Base-by-base conservation (phyloP, 2,797 vertebrate species). In the Pangasius macronema region DNA sequence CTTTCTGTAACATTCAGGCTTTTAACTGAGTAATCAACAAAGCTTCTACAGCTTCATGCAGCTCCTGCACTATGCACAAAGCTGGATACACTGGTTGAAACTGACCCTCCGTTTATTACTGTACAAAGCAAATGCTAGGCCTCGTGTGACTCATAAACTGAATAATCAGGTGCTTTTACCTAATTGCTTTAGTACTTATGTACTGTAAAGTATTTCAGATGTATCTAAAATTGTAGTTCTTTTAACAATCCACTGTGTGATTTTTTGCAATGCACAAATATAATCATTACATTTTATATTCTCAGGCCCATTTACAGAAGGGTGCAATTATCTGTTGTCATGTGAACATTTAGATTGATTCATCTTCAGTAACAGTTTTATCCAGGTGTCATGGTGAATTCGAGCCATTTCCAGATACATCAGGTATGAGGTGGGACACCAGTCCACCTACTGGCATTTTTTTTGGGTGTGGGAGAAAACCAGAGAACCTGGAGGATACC, bases 1-100 rank as follows among this genome's bases (percentile, higher is more conserved):
- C 82, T 85, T 88, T 83, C 87, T 83, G 82, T 30, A 55, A 75
- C 59, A 90, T 68, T 77, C 84, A 87, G 86, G 85, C 85, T 88
- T 87, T 80, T 63, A 82, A 73, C 82, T 90, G 68, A 90, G 86
- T 90, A 84, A 91, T 90, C 84, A 67, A 91, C 46, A 90, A 68
- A 46, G 59, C 8, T 83, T 89, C 42, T 67, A 84, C 67, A 88
- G 63, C 39, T 77, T 88, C 53, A 82, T 82, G 83, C 76, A 87
- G 77, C 83, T 83, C 79, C 70, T 86, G 59, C 76, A 70, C 81
- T 59, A 55, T 79, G 83, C 53, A 72, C 68, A 83, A 76, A 57
- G 36, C 68, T 63, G 53, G 63, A 57, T 76, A 72, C 67, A 76
- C 27, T 81, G 65, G 16, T 51, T 86, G 46, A 83, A 61, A 73